A percentile compares a stretch with the other conserved stretches of the same genome.
Evolutionary conservation across 2,888 invertebrate species (phyloP).

Genomic region (Eilema griseolum): DNA sequence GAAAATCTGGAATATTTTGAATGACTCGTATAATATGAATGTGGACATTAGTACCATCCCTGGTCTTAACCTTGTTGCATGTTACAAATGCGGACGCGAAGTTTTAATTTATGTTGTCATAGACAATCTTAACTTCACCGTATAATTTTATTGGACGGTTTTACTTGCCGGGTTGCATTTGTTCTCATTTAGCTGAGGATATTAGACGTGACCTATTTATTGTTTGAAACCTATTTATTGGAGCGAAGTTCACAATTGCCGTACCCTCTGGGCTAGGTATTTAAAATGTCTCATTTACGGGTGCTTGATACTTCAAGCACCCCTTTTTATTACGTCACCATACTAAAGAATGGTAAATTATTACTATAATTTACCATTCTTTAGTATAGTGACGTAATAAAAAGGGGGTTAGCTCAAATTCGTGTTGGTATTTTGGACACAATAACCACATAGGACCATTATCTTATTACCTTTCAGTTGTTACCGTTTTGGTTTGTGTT

Average conservation of each 20-base stretch:
- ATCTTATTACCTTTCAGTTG: background rate
- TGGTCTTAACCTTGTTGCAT: background rate
- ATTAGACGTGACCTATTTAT: background rate
- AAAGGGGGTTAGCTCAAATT: background rate
- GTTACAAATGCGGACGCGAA: background rate
- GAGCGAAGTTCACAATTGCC: background rate
- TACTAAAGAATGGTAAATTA: background rate
- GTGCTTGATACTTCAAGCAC: too few species aligned
- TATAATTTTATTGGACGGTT: constrained; percentile 1
- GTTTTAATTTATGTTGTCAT: background rate
- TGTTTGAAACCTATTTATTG: background rate
- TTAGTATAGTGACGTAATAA: background rate
- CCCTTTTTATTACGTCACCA: background rate
- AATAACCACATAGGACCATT: background rate
- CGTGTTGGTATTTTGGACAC: background rate
- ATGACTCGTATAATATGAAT: too few species aligned
- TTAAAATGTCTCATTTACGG: background rate
- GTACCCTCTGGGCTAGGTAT: background rate
- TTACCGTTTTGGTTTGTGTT: background rate
- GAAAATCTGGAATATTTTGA: too few species aligned
- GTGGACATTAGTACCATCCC: background rate
- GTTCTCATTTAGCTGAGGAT: background rate
- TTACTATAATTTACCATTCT: background rate
- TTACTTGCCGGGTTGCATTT: background rate
- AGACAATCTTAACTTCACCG: background rate